Conservation (phyloP, 2,797 vertebrate species). For the Galaxias olidus region DNA sequence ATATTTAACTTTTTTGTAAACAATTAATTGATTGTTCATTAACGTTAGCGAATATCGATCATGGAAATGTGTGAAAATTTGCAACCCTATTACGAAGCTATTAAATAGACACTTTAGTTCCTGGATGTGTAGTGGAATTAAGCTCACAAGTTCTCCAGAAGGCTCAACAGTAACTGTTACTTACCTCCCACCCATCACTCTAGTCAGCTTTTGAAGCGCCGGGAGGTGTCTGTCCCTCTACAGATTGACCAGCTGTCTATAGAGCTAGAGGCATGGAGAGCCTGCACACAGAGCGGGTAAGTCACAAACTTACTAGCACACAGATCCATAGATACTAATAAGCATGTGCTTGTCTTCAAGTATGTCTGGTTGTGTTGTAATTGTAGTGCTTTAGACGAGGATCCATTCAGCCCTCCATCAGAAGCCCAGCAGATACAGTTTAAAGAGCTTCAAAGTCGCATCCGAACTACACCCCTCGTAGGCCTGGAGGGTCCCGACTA, state of each 20-base stretch:
- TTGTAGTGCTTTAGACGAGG: conserved; percentile 63
- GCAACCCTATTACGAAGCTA: no score
- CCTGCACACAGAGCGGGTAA: conserved; percentile 81
- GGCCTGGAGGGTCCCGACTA: conserved; percentile 85
- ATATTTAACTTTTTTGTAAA: no score
- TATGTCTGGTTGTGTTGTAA: not conserved
- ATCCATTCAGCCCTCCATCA: conserved; percentile 72
- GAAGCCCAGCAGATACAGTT: conserved; percentile 80
- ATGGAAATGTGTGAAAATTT: no score
- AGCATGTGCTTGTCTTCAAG: not conserved
- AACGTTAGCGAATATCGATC: no score
- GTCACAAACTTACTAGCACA: conserved; percentile 39
- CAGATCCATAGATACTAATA: not conserved
- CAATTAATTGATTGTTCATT: no score
- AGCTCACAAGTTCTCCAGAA: no score
- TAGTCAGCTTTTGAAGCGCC: conserved; percentile 93
- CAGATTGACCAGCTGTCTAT: conserved; percentile 88
- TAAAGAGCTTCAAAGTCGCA: conserved; percentile 71
- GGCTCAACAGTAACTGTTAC: no score
- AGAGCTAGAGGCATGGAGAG: conserved; percentile 91
- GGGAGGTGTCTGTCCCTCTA: conserved; percentile 88
- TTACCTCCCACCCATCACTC: conserved; percentile 15
- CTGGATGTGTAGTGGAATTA: no score
- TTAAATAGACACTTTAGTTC: no score
- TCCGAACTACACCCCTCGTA: conserved; percentile 75